Evolutionary conservation across 2,113 vertebrate species (phyloP), one percentile per base, ranked within the genome.

Genomic region (Boleophthalmus pectinirostris): DNA sequence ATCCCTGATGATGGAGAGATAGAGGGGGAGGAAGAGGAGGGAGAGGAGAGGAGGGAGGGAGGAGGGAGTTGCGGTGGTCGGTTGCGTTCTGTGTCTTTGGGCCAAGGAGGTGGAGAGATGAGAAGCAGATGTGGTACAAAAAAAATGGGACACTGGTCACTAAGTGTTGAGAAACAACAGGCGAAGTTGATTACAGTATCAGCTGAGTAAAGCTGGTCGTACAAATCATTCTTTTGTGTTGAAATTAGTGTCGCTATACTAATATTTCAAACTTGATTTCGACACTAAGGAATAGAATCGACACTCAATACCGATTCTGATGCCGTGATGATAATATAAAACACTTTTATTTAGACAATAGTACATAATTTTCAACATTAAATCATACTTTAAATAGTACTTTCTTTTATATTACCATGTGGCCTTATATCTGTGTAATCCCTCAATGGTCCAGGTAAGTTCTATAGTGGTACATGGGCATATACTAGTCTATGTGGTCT

Each of bases 81-180:
- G 60, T 35, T 20, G 15, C 29, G 60, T 43, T 66, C 21, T 64
- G 35, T 78, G 73, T 86, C 84, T 88, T 60, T 88, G 78, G 83
- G 80, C 75, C 70, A 70, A 82, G 85, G 87, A 69, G 77, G 86
- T 68, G 83, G 82, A 75, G 63, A 87, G 90, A 90, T 87, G 85
- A 89, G 88, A 90, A 89, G 78, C 90, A 87, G 89, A 78, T 64
- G 33, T 35, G 33, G 61, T 12, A 18, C 14, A 33, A 35, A 33
- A 35, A n/a, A 54, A 63, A 38, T 64, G 61, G 33, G 15, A 64
- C 61, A 64, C 10, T 21, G 33, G 9, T 38, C 10, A 38, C 33
- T 1, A 61, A 64, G 33, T 43, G n/a, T 20, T 64, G 18, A 12
- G n/a, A 64, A 18, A 12, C 14, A 63, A 63, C 60, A 63, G 9